phyloP scores from a whole-genome alignment of 2,113 vertebrate genomes.

The Sarotherodon lohbergeri region DNA sequence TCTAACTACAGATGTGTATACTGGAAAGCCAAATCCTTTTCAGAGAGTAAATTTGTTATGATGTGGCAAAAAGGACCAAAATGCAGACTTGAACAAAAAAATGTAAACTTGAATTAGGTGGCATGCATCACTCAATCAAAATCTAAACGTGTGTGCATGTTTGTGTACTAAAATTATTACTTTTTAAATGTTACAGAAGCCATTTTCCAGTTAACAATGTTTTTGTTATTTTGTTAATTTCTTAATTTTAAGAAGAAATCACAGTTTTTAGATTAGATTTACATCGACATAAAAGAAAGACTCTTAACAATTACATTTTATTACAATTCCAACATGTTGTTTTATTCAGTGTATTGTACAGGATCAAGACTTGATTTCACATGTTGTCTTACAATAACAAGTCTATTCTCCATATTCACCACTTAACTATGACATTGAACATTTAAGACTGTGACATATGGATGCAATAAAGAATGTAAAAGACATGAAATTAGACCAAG shows the following conservation, averaged over 20 bases:
- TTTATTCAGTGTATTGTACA: neutral
- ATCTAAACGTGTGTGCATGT: neutral
- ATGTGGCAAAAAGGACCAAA: neutral
- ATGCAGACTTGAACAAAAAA: neutral
- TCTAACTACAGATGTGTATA: neutral
- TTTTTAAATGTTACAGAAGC: neutral
- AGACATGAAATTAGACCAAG: neutral
- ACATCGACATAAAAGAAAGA: neutral
- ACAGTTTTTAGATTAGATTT: neutral
- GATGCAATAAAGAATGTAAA: neutral
- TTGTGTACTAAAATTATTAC: fast-evolving
- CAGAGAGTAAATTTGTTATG: fast-evolving
- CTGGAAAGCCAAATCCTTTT: neutral
- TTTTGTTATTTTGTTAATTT: neutral
- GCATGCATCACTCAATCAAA: neutral
- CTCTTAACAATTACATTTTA: neutral
- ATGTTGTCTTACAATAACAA: neutral
- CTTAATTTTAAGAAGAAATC: neutral
- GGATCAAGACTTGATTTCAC: neutral
- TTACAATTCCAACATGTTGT: neutral
- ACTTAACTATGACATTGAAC: neutral
- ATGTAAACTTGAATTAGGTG: neutral
- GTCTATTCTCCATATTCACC: neutral
- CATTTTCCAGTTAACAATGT: neutral
- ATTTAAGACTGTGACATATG: neutral